Percentiles rank a stretch among this genome's conserved stretches.
Evolutionary conservation across 92 coral and sea anemone genomes (phyloP).

Genomic region (Porites lobata): DNA sequence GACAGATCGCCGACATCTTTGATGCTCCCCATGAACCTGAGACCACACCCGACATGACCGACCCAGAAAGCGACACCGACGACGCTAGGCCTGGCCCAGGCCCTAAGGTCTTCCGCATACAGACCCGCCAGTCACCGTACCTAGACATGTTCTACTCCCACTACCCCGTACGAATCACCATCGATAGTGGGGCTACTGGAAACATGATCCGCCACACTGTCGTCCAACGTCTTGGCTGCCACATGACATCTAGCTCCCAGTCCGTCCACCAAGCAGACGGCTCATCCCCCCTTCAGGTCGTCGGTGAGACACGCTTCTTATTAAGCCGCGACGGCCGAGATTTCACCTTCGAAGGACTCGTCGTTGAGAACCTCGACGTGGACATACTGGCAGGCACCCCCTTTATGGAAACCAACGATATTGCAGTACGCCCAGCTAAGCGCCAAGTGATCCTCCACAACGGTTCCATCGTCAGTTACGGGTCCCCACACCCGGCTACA

Average conservation of each 20-base stretch:
- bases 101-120: slow-evolving; percentile 25
- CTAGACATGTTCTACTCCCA: slow-evolving; percentile 56
- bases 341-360: slow-evolving; percentile 50
- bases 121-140: slow-evolving; percentile 66
- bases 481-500: not conserved
- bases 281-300: slow-evolving; percentile 62
- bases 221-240: slow-evolving; percentile 36
- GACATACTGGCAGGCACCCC: slow-evolving; percentile 41
- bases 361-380: slow-evolving; percentile 25
- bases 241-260: slow-evolving; percentile 46
- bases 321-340: slow-evolving; percentile 47
- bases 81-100: not conserved
- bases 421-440: slow-evolving; percentile 56
- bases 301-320: slow-evolving; percentile 51
- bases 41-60: not conserved
- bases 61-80: not conserved
- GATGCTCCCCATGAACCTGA: slow-evolving; percentile 39
- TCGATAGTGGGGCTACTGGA: slow-evolving; percentile 65
- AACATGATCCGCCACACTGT: slow-evolving; percentile 57
- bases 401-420: slow-evolving; percentile 62
- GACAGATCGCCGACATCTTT: slow-evolving; percentile 69
- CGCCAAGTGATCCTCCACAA: slow-evolving; percentile 50
- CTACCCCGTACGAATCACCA: slow-evolving; percentile 26
- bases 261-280: slow-evolving; percentile 28
- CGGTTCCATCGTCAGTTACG: slow-evolving; percentile 22